These are phyloP conservation scores for Ophioninae sp. DNA, from an alignment of 2,888 invertebrate species.

Conservation along the genomic window DNA sequence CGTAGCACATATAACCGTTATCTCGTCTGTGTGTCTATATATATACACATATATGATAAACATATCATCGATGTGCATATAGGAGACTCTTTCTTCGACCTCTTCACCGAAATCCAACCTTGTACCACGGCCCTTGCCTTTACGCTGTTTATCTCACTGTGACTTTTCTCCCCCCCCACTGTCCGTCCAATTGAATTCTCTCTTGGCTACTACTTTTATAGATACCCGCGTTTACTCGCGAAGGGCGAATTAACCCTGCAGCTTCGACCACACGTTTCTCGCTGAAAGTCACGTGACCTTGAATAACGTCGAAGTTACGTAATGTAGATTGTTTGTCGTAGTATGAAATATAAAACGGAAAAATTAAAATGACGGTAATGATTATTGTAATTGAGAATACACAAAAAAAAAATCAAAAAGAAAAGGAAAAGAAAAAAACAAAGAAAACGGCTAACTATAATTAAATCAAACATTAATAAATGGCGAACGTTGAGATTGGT, in stretches of 20 bases:
- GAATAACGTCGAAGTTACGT: slow-evolving; percentile 2
- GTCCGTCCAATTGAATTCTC: slow-evolving; percentile 25
- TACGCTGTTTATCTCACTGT: slow-evolving; percentile 23
- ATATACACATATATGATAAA: slow-evolving; percentile 1
- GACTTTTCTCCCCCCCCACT: slow-evolving; percentile 23
- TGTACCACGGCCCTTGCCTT: not conserved
- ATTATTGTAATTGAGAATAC: not conserved
- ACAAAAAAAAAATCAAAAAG: no score
- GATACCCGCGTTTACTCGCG: not conserved
- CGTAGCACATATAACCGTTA: slow-evolving; percentile 42
- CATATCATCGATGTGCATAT: no score
- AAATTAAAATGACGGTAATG: not conserved
- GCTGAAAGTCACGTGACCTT: not conserved
- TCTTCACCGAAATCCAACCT: not conserved
- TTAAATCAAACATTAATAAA: no score
- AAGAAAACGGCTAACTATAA: no score
- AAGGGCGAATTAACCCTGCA: slow-evolving; percentile 16
- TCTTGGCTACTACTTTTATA: slow-evolving; percentile 24
- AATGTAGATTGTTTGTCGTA: slow-evolving; percentile 11
- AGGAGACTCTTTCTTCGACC: not conserved
- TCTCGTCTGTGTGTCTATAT: not conserved
- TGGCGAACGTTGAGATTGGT: no score
- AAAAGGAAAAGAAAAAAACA: no score
- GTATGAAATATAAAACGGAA: not conserved
- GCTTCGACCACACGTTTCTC: slow-evolving; percentile 11